Percentiles rank a stretch among this genome's conserved stretches.
These are phyloP conservation scores for Polypterus senegalus DNA, from an alignment of 2,113 vertebrate genomes.

Conservation along the genomic window DNA sequence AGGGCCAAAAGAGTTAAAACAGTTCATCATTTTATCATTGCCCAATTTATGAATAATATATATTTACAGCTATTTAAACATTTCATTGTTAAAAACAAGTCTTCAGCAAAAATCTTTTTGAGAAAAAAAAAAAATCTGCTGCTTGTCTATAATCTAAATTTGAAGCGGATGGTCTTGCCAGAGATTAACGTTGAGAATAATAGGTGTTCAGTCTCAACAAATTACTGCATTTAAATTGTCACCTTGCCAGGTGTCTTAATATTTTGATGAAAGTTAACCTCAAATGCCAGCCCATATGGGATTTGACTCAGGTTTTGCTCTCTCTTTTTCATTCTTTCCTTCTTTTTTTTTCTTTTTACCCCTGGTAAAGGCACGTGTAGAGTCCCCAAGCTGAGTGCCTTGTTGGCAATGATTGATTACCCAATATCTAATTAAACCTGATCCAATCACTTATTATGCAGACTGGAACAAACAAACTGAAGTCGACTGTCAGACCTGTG, in stretches of 20 bases:
- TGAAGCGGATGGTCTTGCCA: neutral
- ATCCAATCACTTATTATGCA: constrained; percentile 99
- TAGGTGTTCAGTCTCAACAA: neutral
- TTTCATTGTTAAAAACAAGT: too few species aligned
- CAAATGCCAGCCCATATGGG: constrained; percentile 44
- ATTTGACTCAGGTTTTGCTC: constrained; percentile 47
- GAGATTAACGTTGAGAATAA: constrained; percentile 1
- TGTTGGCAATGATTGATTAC: constrained; percentile 99
- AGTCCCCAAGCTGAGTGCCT: constrained; percentile 73
- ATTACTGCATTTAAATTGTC: constrained; percentile 5
- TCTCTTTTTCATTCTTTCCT: constrained; percentile 51
- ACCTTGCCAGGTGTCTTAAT: constrained; percentile 37
- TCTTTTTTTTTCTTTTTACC: constrained; percentile 31
- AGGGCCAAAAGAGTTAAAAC: too few species aligned
- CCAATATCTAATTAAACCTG: constrained; percentile 99
- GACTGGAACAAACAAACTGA: constrained; percentile 98
- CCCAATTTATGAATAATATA: too few species aligned
- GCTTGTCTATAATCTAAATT: neutral
- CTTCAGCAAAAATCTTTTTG: too few species aligned
- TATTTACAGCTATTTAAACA: too few species aligned
- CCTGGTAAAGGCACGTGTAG: constrained; percentile 36
- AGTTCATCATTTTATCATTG: too few species aligned
- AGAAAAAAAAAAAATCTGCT: too few species aligned
- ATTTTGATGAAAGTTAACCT: constrained; percentile 44
- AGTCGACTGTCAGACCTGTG: constrained; percentile 85